Percentiles rank a stretch among this genome's conserved stretches.
phyloP scores from a whole-genome alignment of 2,888 invertebrate genomes.

The Phytoseiulus persimilis region DNA sequence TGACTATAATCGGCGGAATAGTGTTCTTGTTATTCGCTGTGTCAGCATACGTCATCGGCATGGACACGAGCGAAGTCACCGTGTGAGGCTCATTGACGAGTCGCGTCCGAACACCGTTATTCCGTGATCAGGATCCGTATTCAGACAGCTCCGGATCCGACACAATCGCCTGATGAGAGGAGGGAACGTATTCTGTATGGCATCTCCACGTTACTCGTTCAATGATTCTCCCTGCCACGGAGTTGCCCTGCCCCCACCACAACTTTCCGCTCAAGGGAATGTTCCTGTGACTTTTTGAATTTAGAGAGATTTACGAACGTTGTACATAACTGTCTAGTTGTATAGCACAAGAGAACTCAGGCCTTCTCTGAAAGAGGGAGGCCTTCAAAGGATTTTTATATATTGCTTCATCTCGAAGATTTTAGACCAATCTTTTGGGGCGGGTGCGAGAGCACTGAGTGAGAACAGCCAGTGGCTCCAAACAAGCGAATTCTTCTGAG shows the following conservation, averaged over 20 bases:
- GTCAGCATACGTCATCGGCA: constrained; percentile 57
- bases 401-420: no score
- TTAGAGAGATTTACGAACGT: background rate
- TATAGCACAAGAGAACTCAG: background rate
- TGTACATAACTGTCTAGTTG: background rate
- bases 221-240: background rate
- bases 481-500: no score
- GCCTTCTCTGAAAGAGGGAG: no score
- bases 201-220: background rate
- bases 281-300: background rate
- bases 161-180: background rate
- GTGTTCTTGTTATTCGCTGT: constrained; percentile 90
- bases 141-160: no score
- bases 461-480: no score
- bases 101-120: no score
- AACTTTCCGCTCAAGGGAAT: background rate
- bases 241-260: background rate
- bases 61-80: constrained; percentile 23
- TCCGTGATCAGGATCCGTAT: no score
- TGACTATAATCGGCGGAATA: constrained; percentile 88
- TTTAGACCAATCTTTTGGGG: no score
- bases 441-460: no score
- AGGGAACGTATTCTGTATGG: background rate
- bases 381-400: no score
- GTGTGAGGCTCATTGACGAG: background rate